A percentile compares a stretch with the other conserved stretches of the same genome.
Conservation (phyloP, 2,113 vertebrate species). For the Brevimyrus niger region DNA sequence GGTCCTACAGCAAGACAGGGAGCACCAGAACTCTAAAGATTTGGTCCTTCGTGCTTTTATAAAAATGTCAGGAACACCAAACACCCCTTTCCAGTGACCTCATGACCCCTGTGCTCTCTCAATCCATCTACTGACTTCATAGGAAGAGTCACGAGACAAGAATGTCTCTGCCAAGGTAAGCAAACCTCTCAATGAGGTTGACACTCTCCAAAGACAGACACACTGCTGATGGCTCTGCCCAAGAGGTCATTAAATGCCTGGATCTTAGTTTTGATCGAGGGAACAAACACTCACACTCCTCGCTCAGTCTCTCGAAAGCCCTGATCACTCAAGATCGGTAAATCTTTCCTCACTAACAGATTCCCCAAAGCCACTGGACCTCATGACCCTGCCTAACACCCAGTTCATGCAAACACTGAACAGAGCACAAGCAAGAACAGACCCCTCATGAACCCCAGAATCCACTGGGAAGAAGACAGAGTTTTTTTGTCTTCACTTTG, state of each 20-base stretch:
- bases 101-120: neutral
- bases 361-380: neutral
- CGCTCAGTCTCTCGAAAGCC: neutral
- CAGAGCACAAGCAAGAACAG: neutral
- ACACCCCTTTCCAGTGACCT: neutral
- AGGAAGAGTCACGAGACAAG: too few species aligned
- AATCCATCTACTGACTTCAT: too few species aligned
- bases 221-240: neutral
- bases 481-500: neutral
- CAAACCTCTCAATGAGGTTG: too few species aligned
- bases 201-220: too few species aligned
- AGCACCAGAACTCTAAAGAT: too few species aligned
- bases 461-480: neutral
- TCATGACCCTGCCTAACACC: neutral
- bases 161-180: too few species aligned
- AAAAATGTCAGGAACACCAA: neutral
- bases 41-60: neutral
- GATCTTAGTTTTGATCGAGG: neutral
- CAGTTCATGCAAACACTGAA: neutral
- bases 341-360: neutral
- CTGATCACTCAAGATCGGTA: neutral
- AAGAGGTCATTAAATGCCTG: neutral
- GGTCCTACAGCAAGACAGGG: neutral
- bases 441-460: neutral
- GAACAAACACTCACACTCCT: neutral